These are phyloP conservation scores for Galaxea fascicularis DNA, from an alignment of 92 coral and sea anemone species.

Conservation along the genomic window DNA sequence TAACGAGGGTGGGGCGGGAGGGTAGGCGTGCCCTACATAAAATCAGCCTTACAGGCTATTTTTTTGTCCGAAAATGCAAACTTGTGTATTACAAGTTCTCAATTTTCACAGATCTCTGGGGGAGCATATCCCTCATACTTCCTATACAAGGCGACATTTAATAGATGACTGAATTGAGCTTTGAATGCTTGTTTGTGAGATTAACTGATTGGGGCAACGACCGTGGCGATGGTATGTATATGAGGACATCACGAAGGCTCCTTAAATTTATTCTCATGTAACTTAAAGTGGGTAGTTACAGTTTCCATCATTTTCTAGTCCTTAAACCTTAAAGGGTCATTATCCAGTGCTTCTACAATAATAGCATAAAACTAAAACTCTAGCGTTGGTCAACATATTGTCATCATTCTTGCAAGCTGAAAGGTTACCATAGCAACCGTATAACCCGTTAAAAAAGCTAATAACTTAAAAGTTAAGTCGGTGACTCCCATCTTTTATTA, in stretches of 20 bases:
- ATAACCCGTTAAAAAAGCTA: neutral
- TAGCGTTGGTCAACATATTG: neutral
- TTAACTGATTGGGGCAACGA: constrained; percentile 1
- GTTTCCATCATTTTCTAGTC: neutral
- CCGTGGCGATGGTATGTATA: neutral
- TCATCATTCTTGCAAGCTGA: neutral
- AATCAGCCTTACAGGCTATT: constrained; percentile 11
- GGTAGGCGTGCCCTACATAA: neutral
- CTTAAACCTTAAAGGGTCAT: neutral
- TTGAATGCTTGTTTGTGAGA: neutral
- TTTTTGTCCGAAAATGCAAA: constrained; percentile 3
- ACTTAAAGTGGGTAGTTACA: neutral
- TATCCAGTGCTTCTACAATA: neutral
- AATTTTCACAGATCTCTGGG: neutral
- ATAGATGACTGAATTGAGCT: neutral
- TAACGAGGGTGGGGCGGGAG: constrained; percentile 2
- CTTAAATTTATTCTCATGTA: neutral
- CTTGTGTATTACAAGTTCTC: neutral
- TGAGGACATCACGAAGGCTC: constrained; percentile 16
- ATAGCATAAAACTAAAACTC: neutral
- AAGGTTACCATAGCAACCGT: constrained; percentile 1
- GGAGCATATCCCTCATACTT: neutral
- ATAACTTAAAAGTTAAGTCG: neutral
- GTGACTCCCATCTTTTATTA: constrained; percentile 8
- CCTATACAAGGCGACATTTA: constrained; percentile 1